Percentiles rank a stretch among this genome's conserved stretches.
phyloP scores from a whole-genome alignment of 2,113 vertebrate genomes.

The Dicaeum eximium region DNA sequence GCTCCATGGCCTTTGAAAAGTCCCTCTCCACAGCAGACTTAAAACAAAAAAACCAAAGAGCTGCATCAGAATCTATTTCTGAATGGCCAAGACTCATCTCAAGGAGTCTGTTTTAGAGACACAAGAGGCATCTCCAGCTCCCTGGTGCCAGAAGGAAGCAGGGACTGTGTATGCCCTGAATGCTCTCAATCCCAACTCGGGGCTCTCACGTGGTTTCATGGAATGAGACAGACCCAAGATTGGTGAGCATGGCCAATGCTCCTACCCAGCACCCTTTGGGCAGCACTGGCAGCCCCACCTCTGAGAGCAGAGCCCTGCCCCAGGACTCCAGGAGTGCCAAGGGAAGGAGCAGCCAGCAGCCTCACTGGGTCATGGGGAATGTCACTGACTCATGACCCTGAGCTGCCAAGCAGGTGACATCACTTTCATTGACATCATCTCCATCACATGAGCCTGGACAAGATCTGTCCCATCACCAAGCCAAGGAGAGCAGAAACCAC shows the following conservation, averaged over 20 bases:
- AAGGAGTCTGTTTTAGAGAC: background rate
- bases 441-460: background rate
- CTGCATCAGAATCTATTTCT: background rate
- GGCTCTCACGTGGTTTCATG: background rate
- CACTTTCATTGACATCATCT: background rate
- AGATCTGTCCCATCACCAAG: background rate
- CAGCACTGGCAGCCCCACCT: background rate
- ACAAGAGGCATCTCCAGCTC: background rate
- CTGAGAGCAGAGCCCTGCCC: background rate
- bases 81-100: background rate
- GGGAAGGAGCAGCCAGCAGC: background rate
- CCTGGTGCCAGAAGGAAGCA: background rate
- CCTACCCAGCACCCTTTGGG: background rate
- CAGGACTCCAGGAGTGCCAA: background rate
- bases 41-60: background rate
- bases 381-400: background rate
- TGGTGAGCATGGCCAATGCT: fast-evolving
- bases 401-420: background rate
- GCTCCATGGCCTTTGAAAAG: background rate
- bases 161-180: background rate
- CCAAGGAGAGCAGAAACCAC: background rate
- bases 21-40: background rate
- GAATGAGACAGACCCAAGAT: background rate
- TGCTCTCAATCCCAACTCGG: background rate
- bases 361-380: background rate